phyloP scores from a whole-genome alignment of 2,797 vertebrate species.

The Balearica regulorum region DNA sequence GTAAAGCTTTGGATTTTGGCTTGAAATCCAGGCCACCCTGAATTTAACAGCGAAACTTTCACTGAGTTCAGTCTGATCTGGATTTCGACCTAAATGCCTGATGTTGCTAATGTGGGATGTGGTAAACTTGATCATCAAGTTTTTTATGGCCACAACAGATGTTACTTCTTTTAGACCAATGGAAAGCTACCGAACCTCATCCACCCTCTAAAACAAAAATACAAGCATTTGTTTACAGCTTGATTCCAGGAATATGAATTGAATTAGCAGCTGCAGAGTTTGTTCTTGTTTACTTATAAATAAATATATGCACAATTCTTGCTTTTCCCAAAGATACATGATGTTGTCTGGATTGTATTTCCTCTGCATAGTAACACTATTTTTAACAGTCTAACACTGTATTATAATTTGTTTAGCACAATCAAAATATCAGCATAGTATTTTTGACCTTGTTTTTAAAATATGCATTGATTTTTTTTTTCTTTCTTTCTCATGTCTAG shows the following conservation, averaged over 20 bases:
- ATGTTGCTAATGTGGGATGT: constrained; percentile 50
- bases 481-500: neutral
- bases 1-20: constrained; percentile 10
- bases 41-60: neutral
- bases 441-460: neutral
- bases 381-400: neutral
- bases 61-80: neutral
- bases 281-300: constrained; percentile 18
- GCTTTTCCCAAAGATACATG: neutral
- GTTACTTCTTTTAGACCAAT: constrained; percentile 57
- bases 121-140: constrained; percentile 59
- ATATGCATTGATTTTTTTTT: neutral
- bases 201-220: constrained; percentile 60
- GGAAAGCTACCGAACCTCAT: constrained; percentile 31
- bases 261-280: constrained; percentile 31
- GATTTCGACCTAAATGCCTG: constrained; percentile 27
- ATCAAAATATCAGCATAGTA: neutral
- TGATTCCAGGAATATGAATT: constrained; percentile 39
- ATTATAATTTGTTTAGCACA: neutral
- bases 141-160: constrained; percentile 65
- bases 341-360: neutral
- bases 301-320: neutral
- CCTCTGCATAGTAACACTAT: neutral
- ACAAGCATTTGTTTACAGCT: constrained; percentile 53
- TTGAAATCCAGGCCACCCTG: neutral